A percentile compares a stretch with the other conserved stretches of the same genome.
These are phyloP conservation scores for Hemaris fuciformis DNA, from an alignment of 2,888 invertebrate genomes.

Conservation along the genomic window DNA sequence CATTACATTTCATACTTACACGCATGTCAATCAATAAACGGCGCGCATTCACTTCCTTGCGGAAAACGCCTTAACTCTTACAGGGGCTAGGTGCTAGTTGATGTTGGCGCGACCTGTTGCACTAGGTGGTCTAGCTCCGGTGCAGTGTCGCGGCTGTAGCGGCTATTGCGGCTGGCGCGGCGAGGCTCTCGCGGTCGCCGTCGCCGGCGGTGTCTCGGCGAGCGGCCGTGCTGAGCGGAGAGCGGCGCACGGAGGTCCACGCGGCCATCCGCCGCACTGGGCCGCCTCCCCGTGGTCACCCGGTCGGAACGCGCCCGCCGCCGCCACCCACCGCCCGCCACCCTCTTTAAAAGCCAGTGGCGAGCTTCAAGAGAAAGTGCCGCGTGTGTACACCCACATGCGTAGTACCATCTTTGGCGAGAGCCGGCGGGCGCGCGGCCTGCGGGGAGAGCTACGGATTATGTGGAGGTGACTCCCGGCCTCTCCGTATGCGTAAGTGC, in stretches of 20 bases:
- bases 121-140: neutral
- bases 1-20: neutral
- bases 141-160: neutral
- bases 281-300: constrained; percentile 82
- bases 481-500: constrained; percentile 77
- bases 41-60: neutral
- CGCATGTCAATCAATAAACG: neutral
- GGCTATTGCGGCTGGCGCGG: neutral
- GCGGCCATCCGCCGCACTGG: constrained; percentile 49
- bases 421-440: constrained; percentile 56
- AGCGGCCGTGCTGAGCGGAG: constrained; percentile 32
- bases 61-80: neutral
- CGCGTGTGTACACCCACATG: constrained; percentile 79
- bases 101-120: neutral
- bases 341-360: constrained; percentile 82
- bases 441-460: constrained; percentile 70
- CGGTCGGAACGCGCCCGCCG: constrained; percentile 69
- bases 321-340: constrained; percentile 56
- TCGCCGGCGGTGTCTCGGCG: constrained; percentile 22
- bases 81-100: neutral
- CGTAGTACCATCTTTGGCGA: constrained; percentile 76
- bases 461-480: constrained; percentile 67
- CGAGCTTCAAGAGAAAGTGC: constrained; percentile 83
- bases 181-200: constrained; percentile 12
- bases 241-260: constrained; percentile 53